Conservation (phyloP, 2,113 vertebrate genomes). For the Tympanuchus pallidicinctus region DNA sequence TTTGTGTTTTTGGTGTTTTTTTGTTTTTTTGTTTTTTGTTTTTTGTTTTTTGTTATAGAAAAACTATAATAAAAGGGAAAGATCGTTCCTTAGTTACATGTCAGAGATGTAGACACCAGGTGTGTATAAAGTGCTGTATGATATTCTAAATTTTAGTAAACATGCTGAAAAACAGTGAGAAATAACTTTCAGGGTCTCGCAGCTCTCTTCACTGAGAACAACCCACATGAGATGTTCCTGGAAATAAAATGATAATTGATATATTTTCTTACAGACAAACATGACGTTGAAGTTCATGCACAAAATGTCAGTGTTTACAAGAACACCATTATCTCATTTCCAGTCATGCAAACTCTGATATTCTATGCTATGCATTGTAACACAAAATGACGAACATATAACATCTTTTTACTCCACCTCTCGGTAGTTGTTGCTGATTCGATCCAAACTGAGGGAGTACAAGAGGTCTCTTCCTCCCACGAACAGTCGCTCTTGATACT, state of each 20-base stretch:
- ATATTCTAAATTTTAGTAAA: neutral
- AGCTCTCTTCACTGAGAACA: neutral
- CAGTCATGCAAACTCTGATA: neutral
- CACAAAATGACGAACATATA: neutral
- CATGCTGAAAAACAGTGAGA: neutral
- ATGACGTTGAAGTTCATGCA: neutral
- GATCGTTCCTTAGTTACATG: neutral
- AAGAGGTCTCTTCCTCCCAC: slow-evolving; percentile 91
- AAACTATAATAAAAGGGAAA: neutral
- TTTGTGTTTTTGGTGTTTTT: neutral
- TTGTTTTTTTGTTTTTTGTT: neutral
- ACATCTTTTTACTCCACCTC: slow-evolving; percentile 81
- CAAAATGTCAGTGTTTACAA: neutral
- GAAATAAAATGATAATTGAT: neutral
- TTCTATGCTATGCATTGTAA: neutral
- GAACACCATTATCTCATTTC: neutral
- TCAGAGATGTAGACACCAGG: neutral
- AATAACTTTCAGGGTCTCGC: neutral
- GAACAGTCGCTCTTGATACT: slow-evolving; percentile 92
- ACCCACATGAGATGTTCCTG: neutral
- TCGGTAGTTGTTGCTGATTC: slow-evolving; percentile 84
- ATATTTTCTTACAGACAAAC: neutral
- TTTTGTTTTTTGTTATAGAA: neutral
- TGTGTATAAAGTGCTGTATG: neutral
- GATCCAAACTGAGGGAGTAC: slow-evolving; percentile 93